phyloP scores from a whole-genome alignment of 2,113 vertebrate genomes.

The Tachuris rubrigastra region DNA sequence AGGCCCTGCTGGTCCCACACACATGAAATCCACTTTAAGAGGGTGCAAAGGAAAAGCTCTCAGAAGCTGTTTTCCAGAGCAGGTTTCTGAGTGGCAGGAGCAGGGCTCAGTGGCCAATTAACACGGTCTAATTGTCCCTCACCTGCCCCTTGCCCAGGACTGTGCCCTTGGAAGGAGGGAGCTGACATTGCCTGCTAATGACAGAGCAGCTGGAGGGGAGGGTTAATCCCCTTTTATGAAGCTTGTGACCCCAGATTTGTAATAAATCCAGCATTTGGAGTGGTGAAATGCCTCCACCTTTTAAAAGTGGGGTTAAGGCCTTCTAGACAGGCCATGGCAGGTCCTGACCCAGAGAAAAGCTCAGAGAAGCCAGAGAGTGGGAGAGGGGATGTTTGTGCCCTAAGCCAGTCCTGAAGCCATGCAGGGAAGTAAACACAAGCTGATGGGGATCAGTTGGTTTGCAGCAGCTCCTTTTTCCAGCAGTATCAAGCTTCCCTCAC shows the following conservation, averaged over 20 bases:
- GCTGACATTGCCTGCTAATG: background rate
- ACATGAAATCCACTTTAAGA: background rate
- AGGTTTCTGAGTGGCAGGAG: background rate
- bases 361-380: background rate
- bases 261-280: background rate
- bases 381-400: background rate
- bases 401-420: background rate
- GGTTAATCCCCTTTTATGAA: background rate
- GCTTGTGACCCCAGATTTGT: background rate
- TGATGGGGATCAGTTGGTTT: background rate
- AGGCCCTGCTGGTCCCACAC: background rate
- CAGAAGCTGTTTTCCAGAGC: background rate
- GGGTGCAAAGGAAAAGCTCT: background rate
- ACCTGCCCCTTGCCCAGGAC: background rate
- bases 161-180: background rate
- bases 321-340: background rate
- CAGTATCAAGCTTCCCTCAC: background rate
- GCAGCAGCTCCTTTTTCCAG: conserved; percentile 2
- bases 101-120: background rate
- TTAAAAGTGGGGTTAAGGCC: background rate
- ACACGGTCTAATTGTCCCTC: background rate
- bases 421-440: background rate
- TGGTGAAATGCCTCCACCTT: background rate
- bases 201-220: background rate
- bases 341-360: background rate